Evolutionary conservation across 2,113 vertebrate species (phyloP), one percentile per base, ranked within the genome.

Genomic region (Plestiodon gilberti): DNA sequence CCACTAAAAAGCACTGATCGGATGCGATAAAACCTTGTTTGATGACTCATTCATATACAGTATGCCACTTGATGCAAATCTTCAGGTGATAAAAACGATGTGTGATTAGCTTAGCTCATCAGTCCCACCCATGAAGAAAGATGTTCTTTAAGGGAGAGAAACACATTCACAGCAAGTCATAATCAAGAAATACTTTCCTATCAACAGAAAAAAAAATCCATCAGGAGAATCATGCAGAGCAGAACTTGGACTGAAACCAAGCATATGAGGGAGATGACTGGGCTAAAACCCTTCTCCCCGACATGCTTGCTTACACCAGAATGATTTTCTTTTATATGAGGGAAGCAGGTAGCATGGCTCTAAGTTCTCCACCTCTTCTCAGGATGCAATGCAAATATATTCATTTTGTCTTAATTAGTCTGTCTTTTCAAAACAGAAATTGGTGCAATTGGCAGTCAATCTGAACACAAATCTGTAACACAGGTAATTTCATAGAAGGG

Each of bases 391-490:
- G 61, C 82, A 43, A 22, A 76, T 71, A 77, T 59, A 57, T 22
- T 20, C 30, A 15, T 81, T 81, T 52, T 81, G 62, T 15, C 79
- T 33, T 48, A 78, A 74, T 40, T 1, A 35, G 48, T 84, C 64
- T 76, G 38, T 67, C 18, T 35, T 28, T 35, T 23, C 1, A 7
- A 61, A 23, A 62, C n/a, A 61, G 55, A 84, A 70, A 28, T 70
- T 25, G 18, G 33, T 57, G 52, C 30, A 71, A 59, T 40, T 65
- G 6, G 9, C 71, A 52, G 65, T 59, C 6, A 85, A 61, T 73
- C 78, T 20, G 40, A 84, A 78, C 1, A 77, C 14, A 13, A 83
- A 0, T 0, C 57, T 15, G 0, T 1, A 91, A 0, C 0, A 35
- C 33, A 84, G 33, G 20, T 48, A 52, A 87, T 2, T 38, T 83